Percentiles rank a stretch among this genome's conserved stretches.
phyloP scores from a whole-genome alignment of 2,888 invertebrate species.

The Autographa pulchrina region DNA sequence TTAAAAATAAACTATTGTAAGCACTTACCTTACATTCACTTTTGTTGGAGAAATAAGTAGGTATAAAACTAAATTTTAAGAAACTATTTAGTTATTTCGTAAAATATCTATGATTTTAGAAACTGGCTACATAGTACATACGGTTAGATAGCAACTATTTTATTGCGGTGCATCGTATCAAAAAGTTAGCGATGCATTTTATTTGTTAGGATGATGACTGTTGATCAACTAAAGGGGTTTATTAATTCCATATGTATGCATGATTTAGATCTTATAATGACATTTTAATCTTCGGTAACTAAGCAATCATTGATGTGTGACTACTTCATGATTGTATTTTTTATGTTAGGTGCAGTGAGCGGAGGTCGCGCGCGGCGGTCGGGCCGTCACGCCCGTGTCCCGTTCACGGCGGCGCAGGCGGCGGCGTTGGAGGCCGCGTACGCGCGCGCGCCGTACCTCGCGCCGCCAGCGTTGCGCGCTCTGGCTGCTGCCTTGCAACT shows the following conservation, averaged over 20 bases:
- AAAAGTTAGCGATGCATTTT: too few species aligned
- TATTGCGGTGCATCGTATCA: too few species aligned
- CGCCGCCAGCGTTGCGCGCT: slow-evolving; percentile 91
- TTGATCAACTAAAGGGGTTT: too few species aligned
- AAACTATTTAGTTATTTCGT: too few species aligned
- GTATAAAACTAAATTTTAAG: too few species aligned
- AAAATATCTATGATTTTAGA: too few species aligned
- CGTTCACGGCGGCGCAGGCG: slow-evolving; percentile 92
- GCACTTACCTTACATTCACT: too few species aligned
- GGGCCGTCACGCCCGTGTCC: slow-evolving; percentile 92
- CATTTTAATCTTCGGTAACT: background rate
- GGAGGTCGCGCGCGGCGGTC: slow-evolving; percentile 87
- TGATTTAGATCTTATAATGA: background rate
- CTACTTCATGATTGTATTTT: slow-evolving; percentile 12
- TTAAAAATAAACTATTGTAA: background rate
- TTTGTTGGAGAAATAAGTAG: too few species aligned
- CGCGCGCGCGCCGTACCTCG: slow-evolving; percentile 91
- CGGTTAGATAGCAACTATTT: too few species aligned
- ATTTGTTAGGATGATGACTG: too few species aligned
- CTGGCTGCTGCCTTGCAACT: slow-evolving; percentile 91
- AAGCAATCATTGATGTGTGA: background rate
- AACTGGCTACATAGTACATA: too few species aligned
- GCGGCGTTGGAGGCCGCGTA: slow-evolving; percentile 92
- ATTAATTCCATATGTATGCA: too few species aligned
- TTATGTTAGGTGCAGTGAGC: slow-evolving; percentile 71